Evolutionary conservation across 2,797 vertebrate species (phyloP).

Genomic region (Benthosema pterotum): DNA sequence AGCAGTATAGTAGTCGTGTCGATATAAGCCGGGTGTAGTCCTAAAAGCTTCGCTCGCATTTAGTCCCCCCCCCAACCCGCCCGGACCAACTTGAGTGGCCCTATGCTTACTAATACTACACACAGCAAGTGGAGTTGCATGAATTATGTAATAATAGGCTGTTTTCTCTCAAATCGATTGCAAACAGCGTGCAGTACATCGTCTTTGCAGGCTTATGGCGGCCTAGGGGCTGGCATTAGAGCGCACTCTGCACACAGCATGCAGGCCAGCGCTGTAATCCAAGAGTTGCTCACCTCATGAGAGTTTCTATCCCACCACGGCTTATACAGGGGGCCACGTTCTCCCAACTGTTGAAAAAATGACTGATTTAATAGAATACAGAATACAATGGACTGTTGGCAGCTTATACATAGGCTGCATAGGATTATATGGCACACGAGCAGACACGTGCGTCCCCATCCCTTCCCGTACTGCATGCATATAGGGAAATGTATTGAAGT

Average conservation of each 20-base stretch:
- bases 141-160: constrained; percentile 72
- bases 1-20: no score
- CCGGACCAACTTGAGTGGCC: constrained; percentile 3
- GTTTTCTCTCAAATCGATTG: constrained; percentile 62
- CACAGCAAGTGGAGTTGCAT: constrained; percentile 38
- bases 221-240: constrained; percentile 51
- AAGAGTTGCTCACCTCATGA: constrained; percentile 46
- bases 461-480: no score
- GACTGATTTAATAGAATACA: constrained; percentile 43
- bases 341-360: constrained; percentile 59
- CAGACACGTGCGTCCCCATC: no score
- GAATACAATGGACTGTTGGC: no score
- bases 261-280: constrained; percentile 66
- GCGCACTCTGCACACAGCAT: constrained; percentile 50
- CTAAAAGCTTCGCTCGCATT: background rate
- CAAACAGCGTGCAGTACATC: constrained; percentile 47
- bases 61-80: no score
- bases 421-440: no score
- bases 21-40: no score
- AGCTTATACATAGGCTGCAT: constrained; percentile 23
- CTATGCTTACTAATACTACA: constrained; percentile 12
- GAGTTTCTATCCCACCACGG: constrained; percentile 39
- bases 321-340: constrained; percentile 40
- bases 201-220: constrained; percentile 27
- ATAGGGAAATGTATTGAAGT: no score